phyloP scores from a whole-genome alignment of 2,113 vertebrate species.

The Tylochromis polylepis region DNA sequence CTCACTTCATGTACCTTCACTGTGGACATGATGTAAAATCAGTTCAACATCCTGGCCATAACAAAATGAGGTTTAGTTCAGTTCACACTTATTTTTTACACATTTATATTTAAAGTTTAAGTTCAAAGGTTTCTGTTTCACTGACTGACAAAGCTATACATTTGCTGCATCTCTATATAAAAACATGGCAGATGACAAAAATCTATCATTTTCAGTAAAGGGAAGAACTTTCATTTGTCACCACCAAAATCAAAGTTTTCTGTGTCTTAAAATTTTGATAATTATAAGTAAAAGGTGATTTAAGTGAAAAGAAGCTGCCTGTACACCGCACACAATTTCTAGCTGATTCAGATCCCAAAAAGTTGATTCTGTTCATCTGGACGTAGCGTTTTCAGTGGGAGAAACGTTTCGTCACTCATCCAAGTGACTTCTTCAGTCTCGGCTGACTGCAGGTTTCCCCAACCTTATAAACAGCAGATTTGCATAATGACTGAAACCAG shows the following conservation, averaged over 20 bases:
- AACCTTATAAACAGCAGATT: too few species aligned
- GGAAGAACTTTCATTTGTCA: not conserved
- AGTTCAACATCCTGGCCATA: not conserved
- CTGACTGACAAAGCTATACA: not conserved
- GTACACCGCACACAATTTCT: not conserved
- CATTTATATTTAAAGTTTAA: not conserved
- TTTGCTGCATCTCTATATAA: not conserved
- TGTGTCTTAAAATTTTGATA: not conserved
- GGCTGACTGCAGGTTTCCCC: too few species aligned
- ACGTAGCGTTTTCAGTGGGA: too few species aligned
- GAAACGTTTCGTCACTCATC: too few species aligned
- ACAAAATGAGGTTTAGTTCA: not conserved
- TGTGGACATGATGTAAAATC: not conserved
- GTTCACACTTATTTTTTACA: not conserved
- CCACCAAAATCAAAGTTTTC: not conserved
- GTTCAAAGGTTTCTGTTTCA: not conserved
- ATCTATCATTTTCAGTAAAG: not conserved
- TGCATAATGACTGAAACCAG: too few species aligned
- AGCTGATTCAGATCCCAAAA: not conserved
- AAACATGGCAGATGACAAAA: not conserved
- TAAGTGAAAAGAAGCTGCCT: not conserved
- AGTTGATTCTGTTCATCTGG: too few species aligned
- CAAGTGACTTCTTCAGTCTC: too few species aligned
- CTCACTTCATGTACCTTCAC: not conserved
- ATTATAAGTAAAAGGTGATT: not conserved